These are phyloP conservation scores for Cariama cristata DNA, from an alignment of 2,113 vertebrate genomes.

Conservation along the genomic window DNA sequence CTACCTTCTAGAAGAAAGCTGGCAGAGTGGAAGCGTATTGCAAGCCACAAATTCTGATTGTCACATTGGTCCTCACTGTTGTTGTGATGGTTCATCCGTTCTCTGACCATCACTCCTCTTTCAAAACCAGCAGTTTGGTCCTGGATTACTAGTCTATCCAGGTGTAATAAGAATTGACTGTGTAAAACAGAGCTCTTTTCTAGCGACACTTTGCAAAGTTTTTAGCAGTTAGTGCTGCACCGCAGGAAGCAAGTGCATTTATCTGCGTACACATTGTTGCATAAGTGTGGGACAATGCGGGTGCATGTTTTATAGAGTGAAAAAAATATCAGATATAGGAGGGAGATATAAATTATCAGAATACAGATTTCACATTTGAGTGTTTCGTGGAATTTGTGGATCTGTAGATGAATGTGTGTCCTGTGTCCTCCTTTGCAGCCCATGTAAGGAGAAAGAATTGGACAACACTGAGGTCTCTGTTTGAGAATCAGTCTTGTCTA, in stretches of 20 bases:
- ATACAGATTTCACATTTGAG: not conserved
- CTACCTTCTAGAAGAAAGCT: not conserved
- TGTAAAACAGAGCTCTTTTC: not conserved
- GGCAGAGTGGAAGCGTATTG: not conserved
- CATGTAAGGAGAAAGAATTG: not conserved
- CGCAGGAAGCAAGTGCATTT: not conserved
- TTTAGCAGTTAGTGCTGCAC: not conserved
- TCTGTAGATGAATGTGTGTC: not conserved
- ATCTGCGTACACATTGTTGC: rapidly evolving
- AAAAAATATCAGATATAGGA: not conserved
- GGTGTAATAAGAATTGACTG: not conserved
- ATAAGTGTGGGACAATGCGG: too few species aligned
- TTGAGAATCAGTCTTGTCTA: not conserved
- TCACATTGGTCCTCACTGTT: not conserved
- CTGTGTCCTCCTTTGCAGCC: not conserved
- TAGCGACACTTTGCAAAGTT: not conserved
- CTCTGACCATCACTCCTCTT: not conserved
- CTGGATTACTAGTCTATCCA: not conserved
- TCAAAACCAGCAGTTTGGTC: not conserved
- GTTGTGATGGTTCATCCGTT: not conserved
- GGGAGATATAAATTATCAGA: not conserved
- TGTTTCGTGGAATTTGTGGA: not conserved
- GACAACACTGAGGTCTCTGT: not conserved
- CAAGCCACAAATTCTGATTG: not conserved
- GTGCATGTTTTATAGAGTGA: not conserved